Evolutionary conservation across 2,888 invertebrate species (phyloP).

Genomic region (Apotomis betuletana): DNA sequence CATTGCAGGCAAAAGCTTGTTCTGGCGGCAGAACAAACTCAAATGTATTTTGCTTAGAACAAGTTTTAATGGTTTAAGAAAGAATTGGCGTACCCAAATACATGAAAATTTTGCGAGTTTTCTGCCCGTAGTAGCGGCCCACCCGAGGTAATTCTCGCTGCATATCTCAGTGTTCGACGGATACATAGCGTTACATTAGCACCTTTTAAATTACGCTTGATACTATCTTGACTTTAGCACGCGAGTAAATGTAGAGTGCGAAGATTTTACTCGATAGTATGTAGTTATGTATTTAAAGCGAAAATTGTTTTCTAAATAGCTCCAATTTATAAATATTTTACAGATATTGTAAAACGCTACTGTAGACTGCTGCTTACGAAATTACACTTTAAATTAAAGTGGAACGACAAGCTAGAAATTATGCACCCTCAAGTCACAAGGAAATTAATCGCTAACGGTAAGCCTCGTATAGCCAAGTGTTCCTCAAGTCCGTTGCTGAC

Average conservation of each 20-base stretch:
- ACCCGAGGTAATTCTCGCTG: constrained; percentile 2
- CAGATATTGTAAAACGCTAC: not conserved
- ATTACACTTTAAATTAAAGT: not conserved
- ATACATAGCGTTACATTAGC: constrained; percentile 34
- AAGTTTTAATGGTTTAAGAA: too few relatives aligned
- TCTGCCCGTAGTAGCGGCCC: constrained; percentile 4
- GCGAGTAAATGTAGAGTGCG: constrained; percentile 24
- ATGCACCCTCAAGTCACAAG: constrained; percentile 21
- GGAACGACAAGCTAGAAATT: not conserved
- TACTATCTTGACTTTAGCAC: constrained; percentile 25
- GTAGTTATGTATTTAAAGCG: not conserved
- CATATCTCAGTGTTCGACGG: constrained; percentile 20
- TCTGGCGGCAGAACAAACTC: too few relatives aligned
- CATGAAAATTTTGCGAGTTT: not conserved
- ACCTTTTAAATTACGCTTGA: constrained; percentile 32
- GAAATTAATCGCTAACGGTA: constrained; percentile 17
- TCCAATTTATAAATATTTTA: not conserved
- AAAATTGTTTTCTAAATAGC: not conserved
- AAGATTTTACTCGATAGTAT: constrained; percentile 7
- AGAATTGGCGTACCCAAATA: too few relatives aligned
- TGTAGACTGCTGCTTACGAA: too few relatives aligned
- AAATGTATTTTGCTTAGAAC: too few relatives aligned
- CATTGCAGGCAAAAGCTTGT: too few relatives aligned
- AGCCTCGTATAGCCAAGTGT: not conserved
- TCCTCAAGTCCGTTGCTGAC: constrained; percentile 4